Conservation (phyloP, 2,113 vertebrate species). For the Rhea americana region DNA sequence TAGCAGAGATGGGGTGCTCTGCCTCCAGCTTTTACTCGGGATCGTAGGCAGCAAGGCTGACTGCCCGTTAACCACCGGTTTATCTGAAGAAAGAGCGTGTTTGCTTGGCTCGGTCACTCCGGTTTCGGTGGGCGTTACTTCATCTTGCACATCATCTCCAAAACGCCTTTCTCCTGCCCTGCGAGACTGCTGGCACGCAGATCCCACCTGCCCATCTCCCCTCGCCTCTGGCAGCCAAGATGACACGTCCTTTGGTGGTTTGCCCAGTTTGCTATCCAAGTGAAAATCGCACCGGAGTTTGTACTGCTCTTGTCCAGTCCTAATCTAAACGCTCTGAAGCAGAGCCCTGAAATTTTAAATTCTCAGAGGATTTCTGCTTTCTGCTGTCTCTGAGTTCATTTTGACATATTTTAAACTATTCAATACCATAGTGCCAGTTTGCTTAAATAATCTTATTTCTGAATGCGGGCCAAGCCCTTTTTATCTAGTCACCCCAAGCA, state of each 20-base stretch:
- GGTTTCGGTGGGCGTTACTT: neutral
- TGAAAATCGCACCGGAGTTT: constrained; percentile 1
- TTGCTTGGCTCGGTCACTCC: neutral
- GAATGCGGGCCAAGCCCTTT: constrained; percentile 11
- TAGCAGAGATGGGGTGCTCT: neutral
- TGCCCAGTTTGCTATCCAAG: constrained; percentile 13
- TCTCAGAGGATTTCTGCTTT: neutral
- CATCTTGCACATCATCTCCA: neutral
- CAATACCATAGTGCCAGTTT: neutral
- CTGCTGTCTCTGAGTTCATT: neutral
- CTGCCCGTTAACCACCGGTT: neutral
- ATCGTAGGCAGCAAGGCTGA: neutral
- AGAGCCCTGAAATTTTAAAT: neutral
- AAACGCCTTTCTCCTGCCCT: neutral
- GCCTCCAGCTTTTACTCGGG: neutral
- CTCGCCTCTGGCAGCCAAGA: constrained; percentile 6
- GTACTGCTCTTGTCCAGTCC: neutral
- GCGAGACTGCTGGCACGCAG: neutral
- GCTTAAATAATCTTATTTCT: neutral
- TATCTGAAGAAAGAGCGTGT: neutral
- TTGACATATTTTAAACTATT: constrained; percentile 2
- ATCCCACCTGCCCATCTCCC: constrained; percentile 20
- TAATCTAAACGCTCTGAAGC: neutral
- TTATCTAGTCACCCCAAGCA: neutral
- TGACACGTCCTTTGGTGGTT: constrained; percentile 15